Conservation (phyloP, 1,140 invertebrate species). For the Hirudo medicinalis region DNA sequence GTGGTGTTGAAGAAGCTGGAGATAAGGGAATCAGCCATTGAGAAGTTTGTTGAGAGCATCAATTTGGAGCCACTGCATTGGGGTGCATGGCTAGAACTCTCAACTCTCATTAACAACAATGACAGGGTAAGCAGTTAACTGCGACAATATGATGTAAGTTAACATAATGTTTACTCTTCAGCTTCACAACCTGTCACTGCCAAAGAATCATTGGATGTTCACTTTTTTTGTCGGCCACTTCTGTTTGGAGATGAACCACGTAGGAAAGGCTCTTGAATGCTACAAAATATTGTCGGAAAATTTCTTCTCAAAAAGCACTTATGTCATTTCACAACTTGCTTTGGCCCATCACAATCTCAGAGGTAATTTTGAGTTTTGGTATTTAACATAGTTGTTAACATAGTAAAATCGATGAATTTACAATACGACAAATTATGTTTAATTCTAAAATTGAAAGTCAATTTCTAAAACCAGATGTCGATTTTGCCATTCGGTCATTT, state of each 20-base stretch:
- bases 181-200: slow-evolving; percentile 24
- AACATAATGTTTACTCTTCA: not conserved
- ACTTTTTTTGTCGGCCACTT: slow-evolving; percentile 80
- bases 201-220: slow-evolving; percentile 82
- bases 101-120: slow-evolving; percentile 65
- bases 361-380: slow-evolving; percentile 46
- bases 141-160: too few species aligned
- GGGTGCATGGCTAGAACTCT: slow-evolving; percentile 82
- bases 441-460: not conserved
- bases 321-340: slow-evolving; percentile 82
- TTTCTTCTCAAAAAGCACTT: slow-evolving; percentile 73
- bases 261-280: slow-evolving; percentile 72
- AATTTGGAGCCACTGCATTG: slow-evolving; percentile 68
- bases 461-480: slow-evolving; percentile 56
- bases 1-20: slow-evolving; percentile 78
- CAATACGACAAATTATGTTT: too few species aligned
- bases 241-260: slow-evolving; percentile 74
- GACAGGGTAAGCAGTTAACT: slow-evolving; percentile 40
- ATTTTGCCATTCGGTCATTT: slow-evolving; percentile 71
- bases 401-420: too few species aligned
- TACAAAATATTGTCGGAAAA: slow-evolving; percentile 60
- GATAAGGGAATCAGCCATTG: slow-evolving; percentile 56
- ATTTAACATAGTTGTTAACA: too few species aligned
- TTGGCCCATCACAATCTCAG: slow-evolving; percentile 80
- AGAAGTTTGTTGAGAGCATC: slow-evolving; percentile 64